Percentiles rank a stretch among this genome's conserved stretches.
Evolutionary conservation across 2,888 invertebrate genomes (phyloP).

Genomic region (Aporophyla lueneburgensis): DNA sequence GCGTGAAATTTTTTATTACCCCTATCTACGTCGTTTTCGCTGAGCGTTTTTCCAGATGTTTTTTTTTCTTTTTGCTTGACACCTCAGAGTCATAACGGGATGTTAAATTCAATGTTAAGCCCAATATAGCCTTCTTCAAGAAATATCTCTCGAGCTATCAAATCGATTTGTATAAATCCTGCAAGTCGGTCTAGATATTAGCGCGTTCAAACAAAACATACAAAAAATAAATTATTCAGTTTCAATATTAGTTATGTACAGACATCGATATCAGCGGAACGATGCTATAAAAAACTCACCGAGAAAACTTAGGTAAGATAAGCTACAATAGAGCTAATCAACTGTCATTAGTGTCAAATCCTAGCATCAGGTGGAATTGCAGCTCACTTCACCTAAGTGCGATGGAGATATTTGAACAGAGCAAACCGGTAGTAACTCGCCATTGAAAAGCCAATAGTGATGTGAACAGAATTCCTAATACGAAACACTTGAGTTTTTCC

Average conservation of each 20-base stretch:
- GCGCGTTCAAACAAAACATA: not conserved
- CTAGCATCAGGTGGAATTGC: no score
- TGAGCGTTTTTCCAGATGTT: no score
- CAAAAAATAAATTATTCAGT: not conserved
- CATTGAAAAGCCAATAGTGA: constrained; percentile 43
- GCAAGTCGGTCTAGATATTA: no score
- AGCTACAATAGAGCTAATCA: no score
- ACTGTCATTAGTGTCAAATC: no score
- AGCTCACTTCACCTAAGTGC: no score
- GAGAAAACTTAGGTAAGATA: no score
- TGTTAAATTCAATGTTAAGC: not conserved
- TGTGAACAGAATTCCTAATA: constrained; percentile 50
- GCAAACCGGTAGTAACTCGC: not conserved
- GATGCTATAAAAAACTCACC: no score
- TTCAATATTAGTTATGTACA: not conserved
- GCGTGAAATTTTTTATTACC: not conserved
- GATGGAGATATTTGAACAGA: no score
- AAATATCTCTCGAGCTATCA: no score
- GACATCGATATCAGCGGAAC: not conserved
- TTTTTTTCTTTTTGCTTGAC: not conserved
- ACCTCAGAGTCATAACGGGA: not conserved
- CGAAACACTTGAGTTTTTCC: constrained; percentile 32
- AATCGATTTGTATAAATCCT: no score
- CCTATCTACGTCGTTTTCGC: not conserved
- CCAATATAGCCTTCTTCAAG: no score